Conservation (phyloP, 2,113 vertebrate species). For the Protobothrops flavoviridis region DNA sequence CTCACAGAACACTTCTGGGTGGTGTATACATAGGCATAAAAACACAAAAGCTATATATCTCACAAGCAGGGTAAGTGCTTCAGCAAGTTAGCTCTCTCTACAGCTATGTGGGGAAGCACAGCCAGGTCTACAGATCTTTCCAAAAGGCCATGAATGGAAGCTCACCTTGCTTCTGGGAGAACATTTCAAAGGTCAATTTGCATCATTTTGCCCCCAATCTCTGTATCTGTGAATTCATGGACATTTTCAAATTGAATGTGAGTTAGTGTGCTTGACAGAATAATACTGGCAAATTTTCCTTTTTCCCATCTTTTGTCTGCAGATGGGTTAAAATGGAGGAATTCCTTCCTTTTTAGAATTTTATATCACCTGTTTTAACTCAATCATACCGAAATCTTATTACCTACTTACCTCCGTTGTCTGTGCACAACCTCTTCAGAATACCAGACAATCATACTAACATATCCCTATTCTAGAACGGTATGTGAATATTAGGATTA, state of each 20-base stretch:
- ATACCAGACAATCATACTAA: neutral
- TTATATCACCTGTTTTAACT: neutral
- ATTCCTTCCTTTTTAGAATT: neutral
- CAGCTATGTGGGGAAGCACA: neutral
- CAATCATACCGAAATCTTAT: neutral
- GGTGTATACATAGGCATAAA: neutral
- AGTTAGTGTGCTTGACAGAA: neutral
- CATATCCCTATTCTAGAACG: neutral
- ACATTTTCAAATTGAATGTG: neutral
- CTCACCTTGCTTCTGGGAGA: neutral
- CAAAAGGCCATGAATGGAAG: neutral
- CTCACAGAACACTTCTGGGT: neutral
- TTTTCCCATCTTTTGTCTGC: too few species aligned
- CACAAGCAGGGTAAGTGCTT: too few species aligned
- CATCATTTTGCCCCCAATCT: neutral
- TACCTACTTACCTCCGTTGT: constrained; percentile 11
- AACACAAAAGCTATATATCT: neutral
- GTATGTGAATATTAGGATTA: neutral
- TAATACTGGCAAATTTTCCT: neutral
- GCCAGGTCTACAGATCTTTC: neutral
- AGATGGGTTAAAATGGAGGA: neutral
- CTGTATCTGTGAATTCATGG: too few species aligned
- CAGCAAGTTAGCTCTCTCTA: neutral
- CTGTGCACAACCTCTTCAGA: neutral
- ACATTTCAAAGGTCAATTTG: neutral